Evolutionary conservation across 2,888 invertebrate genomes (phyloP), one percentile per base, ranked within the genome.

Genomic region (Chloroclysta siterata): DNA sequence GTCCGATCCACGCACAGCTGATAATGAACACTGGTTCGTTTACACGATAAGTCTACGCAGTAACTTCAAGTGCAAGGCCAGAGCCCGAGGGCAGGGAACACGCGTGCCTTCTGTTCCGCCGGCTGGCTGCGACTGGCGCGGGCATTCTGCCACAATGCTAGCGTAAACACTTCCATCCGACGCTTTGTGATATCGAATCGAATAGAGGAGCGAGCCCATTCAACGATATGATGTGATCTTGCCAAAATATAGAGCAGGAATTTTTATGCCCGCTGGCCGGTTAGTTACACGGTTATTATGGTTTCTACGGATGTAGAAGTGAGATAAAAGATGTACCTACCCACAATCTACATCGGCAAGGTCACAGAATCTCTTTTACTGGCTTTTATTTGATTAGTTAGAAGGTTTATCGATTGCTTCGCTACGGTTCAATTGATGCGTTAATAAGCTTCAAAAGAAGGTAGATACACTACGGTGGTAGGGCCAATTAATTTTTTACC

Each of bases 11-110:
- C 41, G 48, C 64, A 64, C 72, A 74, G 75, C 75, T 76, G 76
- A 73, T 65, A 41, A 22, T 14, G 29, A 68, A 47, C 55, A 55
- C 52, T 36, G 59, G 70, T 51, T 54, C 65, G 62, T 55, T 70
- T 64, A 42, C 53, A 57, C 60, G 65, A 14, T 70, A 69, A 72
- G 71, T 65, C 59, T 68, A 65, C 73, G 75, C 72, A 74, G 68
- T 69, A 66, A 17, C 11, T 46, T 46, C 46, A 46, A 84, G 81
- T 80, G 79, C 82, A 83, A 79, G 81, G 79, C 71, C 78, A 76
- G 56, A 33, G 33, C 10, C n/a, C 10, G 50, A 51, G 53, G 59
- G 60, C 53, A 42, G 48, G 14, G 52, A 58, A 51, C 28, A 42
- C 60, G 60, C 60, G 61, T 48, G 41, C 44, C 63, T 66, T 44